Evolutionary conservation across 2,113 vertebrate species (phyloP).

Genomic region (Eulemur rufifrons): DNA sequence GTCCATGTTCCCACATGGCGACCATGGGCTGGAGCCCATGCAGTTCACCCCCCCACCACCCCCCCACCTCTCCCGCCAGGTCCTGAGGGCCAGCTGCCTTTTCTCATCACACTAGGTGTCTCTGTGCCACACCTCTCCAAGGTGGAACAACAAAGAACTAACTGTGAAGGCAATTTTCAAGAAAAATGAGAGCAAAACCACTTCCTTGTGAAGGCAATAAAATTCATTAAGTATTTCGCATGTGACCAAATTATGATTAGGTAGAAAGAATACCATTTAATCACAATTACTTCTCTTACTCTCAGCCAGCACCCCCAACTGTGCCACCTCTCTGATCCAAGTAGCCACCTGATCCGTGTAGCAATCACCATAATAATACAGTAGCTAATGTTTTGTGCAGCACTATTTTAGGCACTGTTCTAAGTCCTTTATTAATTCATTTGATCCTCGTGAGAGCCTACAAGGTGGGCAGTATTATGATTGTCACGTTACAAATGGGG

Average conservation of each 20-base stretch:
- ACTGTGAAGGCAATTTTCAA: neutral
- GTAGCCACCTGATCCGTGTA: accelerated
- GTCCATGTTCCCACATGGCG: neutral
- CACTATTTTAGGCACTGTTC: neutral
- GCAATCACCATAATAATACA: neutral
- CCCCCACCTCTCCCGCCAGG: neutral
- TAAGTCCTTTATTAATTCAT: neutral
- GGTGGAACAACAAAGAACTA: neutral
- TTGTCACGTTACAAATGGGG: accelerated
- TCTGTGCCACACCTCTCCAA: neutral
- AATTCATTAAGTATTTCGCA: neutral
- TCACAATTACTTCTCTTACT: too few relatives aligned
- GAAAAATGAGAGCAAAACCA: neutral
- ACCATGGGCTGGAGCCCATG: neutral
- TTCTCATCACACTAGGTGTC: accelerated
- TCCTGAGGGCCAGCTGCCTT: neutral
- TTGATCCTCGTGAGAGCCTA: neutral
- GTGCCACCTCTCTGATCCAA: neutral
- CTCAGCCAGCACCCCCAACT: neutral
- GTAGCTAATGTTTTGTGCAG: neutral
- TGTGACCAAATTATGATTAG: neutral
- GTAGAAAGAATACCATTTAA: neutral
- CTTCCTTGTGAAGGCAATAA: neutral
- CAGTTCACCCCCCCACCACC: neutral
- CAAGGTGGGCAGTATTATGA: too few relatives aligned